Base-by-base conservation (phyloP, 2,888 invertebrate genomes). In the Formica aserva region DNA sequence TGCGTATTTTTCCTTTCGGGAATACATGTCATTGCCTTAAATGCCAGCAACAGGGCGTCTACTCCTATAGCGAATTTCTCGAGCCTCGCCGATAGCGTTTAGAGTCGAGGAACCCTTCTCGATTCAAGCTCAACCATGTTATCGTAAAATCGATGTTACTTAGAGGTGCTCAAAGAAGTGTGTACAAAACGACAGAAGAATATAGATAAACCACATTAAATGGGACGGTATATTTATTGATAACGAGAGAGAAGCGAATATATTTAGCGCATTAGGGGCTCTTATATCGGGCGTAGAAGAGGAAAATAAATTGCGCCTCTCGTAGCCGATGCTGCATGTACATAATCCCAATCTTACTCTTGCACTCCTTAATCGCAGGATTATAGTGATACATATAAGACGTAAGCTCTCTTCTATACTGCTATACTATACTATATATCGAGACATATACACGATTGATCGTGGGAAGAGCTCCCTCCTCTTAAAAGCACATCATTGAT, bases 151-250 rank as follows among this genome's bases (percentile, higher is more conserved):
- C 84, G 85, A 91, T 85, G 88, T 92, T 91, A 91, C 81, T 89
- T 91, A 91, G 91, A 93, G 91, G 90, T 92, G 92, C 92, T 93
- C 92, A 92, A 87, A 90, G 82, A 91, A 91, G 89, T 91, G 89
- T 91, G 92, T 93, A 92, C 92, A 93, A 93, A 69, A 60, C 60
- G 22, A 69, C 52, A 80, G 35, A 45, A 29, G 29, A 80, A 85
- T 78, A 72, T 89, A 88, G 76, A 60, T 75, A 86, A 86, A 86
- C 74, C 69, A 81, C 85, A 85, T 85, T 90, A 87, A 91, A 90
- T 90, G 91, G 86, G 86, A 90, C 89, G 88, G 88, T 89, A 91
- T 91, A 91, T 92, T 92, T 91, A 91, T 91, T 87, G 86, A 89
- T 87, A 84, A 80, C 57, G 69, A 71, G 52, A 48, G 78, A 63